Conservation (phyloP, 2,797 vertebrate genomes). For the Tolypeutes matacus region DNA sequence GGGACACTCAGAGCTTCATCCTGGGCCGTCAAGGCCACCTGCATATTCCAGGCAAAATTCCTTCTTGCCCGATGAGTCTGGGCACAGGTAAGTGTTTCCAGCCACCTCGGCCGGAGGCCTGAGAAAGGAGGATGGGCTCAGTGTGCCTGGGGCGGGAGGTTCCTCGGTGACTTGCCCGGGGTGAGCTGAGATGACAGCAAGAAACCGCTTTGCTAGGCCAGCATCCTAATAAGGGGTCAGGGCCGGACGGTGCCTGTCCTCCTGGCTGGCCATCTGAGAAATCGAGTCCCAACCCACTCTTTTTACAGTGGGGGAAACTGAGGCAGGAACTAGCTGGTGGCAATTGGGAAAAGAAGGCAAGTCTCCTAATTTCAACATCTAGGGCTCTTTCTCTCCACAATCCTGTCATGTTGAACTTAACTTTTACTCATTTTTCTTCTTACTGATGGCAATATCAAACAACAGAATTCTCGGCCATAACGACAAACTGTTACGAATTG, state of each 20-base stretch:
- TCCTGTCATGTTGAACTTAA: not conserved
- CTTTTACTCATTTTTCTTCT: not conserved
- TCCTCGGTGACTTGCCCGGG: accelerated
- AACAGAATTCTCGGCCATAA: accelerated
- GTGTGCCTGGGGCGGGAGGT: accelerated
- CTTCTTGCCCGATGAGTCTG: not conserved
- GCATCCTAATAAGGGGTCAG: too few species aligned
- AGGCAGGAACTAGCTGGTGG: not conserved
- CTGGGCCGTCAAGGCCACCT: too few species aligned
- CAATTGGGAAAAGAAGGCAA: not conserved
- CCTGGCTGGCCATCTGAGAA: accelerated
- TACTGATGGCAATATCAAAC: accelerated
- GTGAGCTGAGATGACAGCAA: not conserved
- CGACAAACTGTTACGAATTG: not conserved
- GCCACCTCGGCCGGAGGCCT: not conserved
- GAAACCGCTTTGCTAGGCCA: accelerated
- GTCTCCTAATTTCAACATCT: not conserved
- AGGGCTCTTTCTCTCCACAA: not conserved
- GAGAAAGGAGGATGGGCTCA: accelerated
- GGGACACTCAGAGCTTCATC: not conserved
- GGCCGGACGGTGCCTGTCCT: accelerated
- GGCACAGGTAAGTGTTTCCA: accelerated
- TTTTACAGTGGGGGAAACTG: not conserved
- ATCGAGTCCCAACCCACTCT: not conserved
- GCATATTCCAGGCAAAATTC: not conserved